Evolutionary conservation across 2,113 vertebrate species (phyloP).

Genomic region (Cyprinodon brontotheroides): DNA sequence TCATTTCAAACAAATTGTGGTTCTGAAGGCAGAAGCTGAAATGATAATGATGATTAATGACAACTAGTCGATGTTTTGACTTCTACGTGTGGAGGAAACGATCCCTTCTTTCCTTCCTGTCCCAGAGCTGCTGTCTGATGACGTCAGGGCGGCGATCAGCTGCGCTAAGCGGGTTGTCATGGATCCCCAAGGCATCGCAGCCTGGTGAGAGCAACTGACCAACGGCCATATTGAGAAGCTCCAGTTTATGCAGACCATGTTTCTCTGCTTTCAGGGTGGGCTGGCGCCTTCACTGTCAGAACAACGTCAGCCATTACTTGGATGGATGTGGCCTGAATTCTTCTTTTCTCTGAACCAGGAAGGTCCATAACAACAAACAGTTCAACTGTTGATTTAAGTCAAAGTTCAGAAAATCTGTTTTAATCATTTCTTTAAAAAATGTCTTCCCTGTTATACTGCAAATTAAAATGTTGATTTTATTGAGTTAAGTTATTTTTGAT

Average conservation of each 20-base stretch:
- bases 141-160: conserved; percentile 1
- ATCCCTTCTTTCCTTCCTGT: not conserved
- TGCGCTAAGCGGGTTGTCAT: conserved; percentile 46
- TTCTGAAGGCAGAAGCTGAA: too few relatives aligned
- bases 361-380: not conserved
- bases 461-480: not conserved
- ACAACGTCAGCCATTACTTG: conserved; percentile 37
- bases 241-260: not conserved
- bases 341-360: not conserved
- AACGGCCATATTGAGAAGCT: too few relatives aligned
- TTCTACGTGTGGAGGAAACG: too few relatives aligned
- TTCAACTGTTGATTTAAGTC: not conserved
- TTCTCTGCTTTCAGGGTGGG: conserved; percentile 53
- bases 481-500: too few relatives aligned
- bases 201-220: conserved; percentile 45
- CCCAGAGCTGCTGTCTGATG: conserved; percentile 26
- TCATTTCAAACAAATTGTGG: too few relatives aligned
- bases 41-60: too few relatives aligned
- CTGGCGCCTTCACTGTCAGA: not conserved
- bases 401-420: not conserved
- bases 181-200: conserved; percentile 36
- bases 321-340: conserved; percentile 34
- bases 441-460: not conserved
- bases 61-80: too few relatives aligned
- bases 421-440: not conserved